A percentile compares a stretch with the other conserved stretches of the same genome.
These are phyloP conservation scores for Eledone cirrhosa DNA, from an alignment of 2,888 invertebrate genomes.

Conservation along the genomic window DNA sequence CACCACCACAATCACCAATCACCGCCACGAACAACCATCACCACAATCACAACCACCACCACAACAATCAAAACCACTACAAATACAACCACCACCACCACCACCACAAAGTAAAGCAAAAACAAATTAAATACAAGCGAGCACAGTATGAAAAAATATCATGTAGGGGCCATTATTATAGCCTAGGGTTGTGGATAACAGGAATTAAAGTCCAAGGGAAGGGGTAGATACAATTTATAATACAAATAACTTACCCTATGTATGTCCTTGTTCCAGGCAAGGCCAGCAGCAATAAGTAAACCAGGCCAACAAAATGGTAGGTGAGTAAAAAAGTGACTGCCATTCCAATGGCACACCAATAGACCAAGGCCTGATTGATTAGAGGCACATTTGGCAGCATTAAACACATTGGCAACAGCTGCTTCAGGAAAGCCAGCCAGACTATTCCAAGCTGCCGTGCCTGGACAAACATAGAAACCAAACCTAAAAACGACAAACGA, in stretches of 20 bases:
- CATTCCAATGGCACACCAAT: slow-evolving; percentile 73
- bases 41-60: too few relatives aligned
- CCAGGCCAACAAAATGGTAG: slow-evolving; percentile 73
- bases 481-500: slow-evolving; percentile 48
- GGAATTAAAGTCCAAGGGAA: too few relatives aligned
- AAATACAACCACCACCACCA: too few relatives aligned
- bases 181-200: too few relatives aligned
- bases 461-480: slow-evolving; percentile 71
- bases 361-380: slow-evolving; percentile 70
- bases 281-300: slow-evolving; percentile 71
- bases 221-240: too few relatives aligned
- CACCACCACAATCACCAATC: too few relatives aligned
- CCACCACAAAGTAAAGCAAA: too few relatives aligned
- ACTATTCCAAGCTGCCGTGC: slow-evolving; percentile 74
- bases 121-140: too few relatives aligned
- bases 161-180: too few relatives aligned
- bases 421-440: slow-evolving; percentile 73
- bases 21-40: too few relatives aligned
- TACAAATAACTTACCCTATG: slow-evolving; percentile 62
- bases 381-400: slow-evolving; percentile 70
- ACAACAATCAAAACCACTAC: too few relatives aligned
- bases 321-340: slow-evolving; percentile 72
- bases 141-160: too few relatives aligned
- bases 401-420: slow-evolving; percentile 71
- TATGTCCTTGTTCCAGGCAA: slow-evolving; percentile 72